phyloP scores from a whole-genome alignment of 2,888 invertebrate genomes.

The Synanthedon myopaeformis region DNA sequence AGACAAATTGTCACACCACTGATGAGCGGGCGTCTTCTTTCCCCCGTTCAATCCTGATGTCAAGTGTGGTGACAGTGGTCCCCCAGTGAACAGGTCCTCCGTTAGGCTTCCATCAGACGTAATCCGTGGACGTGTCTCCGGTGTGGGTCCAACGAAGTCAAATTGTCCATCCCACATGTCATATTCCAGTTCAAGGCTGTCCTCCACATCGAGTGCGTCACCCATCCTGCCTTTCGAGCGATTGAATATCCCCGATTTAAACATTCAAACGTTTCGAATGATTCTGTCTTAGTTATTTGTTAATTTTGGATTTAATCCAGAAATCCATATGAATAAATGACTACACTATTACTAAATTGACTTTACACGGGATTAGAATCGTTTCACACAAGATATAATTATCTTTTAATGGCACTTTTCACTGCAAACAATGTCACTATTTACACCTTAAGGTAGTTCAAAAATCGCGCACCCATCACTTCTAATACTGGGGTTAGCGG shows the following conservation, averaged over 20 bases:
- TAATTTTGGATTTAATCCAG: conserved; percentile 54
- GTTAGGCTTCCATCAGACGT: conserved; percentile 52
- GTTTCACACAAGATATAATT: conserved; percentile 39
- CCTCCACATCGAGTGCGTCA: conserved; percentile 60
- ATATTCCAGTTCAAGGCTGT: conserved; percentile 80
- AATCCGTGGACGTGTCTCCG: conserved; percentile 40
- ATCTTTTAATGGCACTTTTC: conserved; percentile 48
- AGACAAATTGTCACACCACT: conserved; percentile 71
- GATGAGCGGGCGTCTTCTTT: conserved; percentile 67
- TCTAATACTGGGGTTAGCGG: conserved; percentile 5
- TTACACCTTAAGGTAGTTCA: too few relatives aligned
- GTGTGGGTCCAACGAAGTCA: conserved; percentile 78
- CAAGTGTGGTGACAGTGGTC: conserved; percentile 57
- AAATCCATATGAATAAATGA: conserved; percentile 38
- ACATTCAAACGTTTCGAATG: conserved; percentile 38
- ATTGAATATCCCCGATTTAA: conserved; percentile 58
- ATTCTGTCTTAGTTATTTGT: conserved; percentile 15
- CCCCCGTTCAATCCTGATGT: conserved; percentile 64
- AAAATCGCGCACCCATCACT: conserved; percentile 10
- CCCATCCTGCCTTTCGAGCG: conserved; percentile 56
- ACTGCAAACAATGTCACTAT: conserved; percentile 4
- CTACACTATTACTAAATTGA: conserved; percentile 22
- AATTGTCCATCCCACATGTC: conserved; percentile 93
- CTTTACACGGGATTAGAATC: conserved; percentile 48
- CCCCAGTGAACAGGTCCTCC: conserved; percentile 61